These are phyloP conservation scores for Cyprinodon diabolis DNA, from an alignment of 2,797 vertebrate species.

Conservation along the genomic window DNA sequence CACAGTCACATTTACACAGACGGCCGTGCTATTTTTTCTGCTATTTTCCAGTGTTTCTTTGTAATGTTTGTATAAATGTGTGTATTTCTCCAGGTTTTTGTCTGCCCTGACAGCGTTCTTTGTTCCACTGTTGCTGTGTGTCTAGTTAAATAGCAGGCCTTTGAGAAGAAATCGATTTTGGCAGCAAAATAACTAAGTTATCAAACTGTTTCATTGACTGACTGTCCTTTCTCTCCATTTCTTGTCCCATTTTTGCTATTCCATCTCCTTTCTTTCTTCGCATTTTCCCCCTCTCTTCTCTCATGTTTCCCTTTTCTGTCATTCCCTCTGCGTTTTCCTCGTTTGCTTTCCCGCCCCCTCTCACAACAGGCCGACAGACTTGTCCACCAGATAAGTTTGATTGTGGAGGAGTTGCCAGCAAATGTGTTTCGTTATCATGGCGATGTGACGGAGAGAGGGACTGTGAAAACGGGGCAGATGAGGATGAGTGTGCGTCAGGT, in stretches of 20 bases:
- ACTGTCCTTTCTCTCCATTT: slow-evolving; percentile 53
- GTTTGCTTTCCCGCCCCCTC: slow-evolving; percentile 10
- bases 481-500: slow-evolving; percentile 91
- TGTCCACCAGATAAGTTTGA: slow-evolving; percentile 95
- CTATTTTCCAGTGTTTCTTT: not conserved
- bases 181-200: slow-evolving; percentile 74
- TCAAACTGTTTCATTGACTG: slow-evolving; percentile 74
- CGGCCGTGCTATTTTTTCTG: not conserved
- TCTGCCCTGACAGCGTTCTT: slow-evolving; percentile 35
- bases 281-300: slow-evolving; percentile 11
- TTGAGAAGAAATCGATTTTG: slow-evolving; percentile 66
- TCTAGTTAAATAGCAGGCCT: slow-evolving; percentile 66
- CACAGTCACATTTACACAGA: not conserved
- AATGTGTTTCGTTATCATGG: slow-evolving; percentile 94
- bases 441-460: slow-evolving; percentile 96
- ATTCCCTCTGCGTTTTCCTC: not conserved
- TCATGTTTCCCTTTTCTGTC: slow-evolving; percentile 7
- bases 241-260: slow-evolving; percentile 32
- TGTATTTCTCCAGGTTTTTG: slow-evolving; percentile 24
- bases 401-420: slow-evolving; percentile 89
- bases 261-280: slow-evolving; percentile 5
- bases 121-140: slow-evolving; percentile 53
- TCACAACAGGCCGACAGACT: slow-evolving; percentile 85
- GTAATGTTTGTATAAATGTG: slow-evolving; percentile 1
- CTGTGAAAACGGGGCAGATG: slow-evolving; percentile 92